These are phyloP conservation scores for Leucoma salicis DNA, from an alignment of 2,888 invertebrate genomes.

Conservation along the genomic window DNA sequence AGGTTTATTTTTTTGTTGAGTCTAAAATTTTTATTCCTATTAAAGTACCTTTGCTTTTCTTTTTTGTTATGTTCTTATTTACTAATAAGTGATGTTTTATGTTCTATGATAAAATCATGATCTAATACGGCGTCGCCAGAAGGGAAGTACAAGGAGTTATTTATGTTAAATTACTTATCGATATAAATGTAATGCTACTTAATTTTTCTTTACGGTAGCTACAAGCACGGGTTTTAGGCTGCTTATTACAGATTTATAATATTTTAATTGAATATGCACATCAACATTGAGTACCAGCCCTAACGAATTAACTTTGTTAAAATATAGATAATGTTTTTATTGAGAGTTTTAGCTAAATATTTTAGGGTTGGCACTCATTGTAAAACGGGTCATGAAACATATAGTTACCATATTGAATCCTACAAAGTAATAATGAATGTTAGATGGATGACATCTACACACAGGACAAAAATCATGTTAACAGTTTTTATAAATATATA, in stretches of 20 bases:
- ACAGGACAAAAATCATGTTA: constrained; percentile 13
- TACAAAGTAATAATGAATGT: constrained; percentile 52
- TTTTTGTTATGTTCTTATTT: constrained; percentile 61
- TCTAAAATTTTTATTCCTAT: constrained; percentile 78
- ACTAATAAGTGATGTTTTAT: constrained; percentile 45
- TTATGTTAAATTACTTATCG: constrained; percentile 49
- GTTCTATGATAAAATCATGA: constrained; percentile 65
- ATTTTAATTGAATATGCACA: constrained; percentile 32
- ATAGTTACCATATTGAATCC: constrained; percentile 76
- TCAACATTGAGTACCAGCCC: constrained; percentile 48
- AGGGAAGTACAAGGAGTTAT: constrained; percentile 66
- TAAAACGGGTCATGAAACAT: constrained; percentile 75
- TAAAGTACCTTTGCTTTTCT: constrained; percentile 68
- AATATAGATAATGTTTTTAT: constrained; percentile 26
- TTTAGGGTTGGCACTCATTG: constrained; percentile 50
- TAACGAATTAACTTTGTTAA: constrained; percentile 9
- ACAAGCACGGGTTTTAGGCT: constrained; percentile 65
- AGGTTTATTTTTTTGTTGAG: constrained; percentile 59
- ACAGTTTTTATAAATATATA: background rate
- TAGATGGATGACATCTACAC: constrained; percentile 44
- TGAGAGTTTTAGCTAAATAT: constrained; percentile 17
- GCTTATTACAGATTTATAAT: constrained; percentile 50
- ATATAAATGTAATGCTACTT: constrained; percentile 58
- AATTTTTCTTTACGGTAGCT: constrained; percentile 53
- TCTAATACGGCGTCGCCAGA: constrained; percentile 37